Base-by-base conservation (phyloP, 2,888 invertebrate species). In the Hypsopygia costalis region DNA sequence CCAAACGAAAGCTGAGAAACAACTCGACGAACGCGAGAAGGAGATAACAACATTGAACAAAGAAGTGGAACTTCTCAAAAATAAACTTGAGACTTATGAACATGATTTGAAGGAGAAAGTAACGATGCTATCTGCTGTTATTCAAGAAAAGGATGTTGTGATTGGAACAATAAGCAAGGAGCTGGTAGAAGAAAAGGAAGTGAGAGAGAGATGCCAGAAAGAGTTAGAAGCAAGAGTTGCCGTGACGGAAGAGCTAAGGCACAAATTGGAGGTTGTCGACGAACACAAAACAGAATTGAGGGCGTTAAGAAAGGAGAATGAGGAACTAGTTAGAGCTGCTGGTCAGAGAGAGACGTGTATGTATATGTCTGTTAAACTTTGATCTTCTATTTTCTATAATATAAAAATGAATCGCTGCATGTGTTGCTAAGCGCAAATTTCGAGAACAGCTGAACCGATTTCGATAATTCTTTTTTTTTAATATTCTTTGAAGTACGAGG, bases 281-380 rank as follows among this genome's bases (percentile, higher is more conserved):
- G 57, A 57, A 33, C 50, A 58, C n/a, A 58, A 61, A 34, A 60
- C 70, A 29, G 48, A 56, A 11, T 20, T 59, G 40, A 63, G 57
- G 50, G 62, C 46, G 6, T 50, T 81, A 36, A 71, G 51, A 20
- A 36, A 8, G 7, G 36, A 36, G 48, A 78, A 82, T 34, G 74
- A 76, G 40, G 67, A 74, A 28, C 52, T 81, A 40, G 55, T 71
- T 7, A 69, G 63, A 46, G 73, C 60, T 29, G 46, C 74, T 21
- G 76, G 67, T 41, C 69, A 75, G 36, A 68, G 62, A 47, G 79
- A 81, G 34, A 73, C 69, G 40, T 67, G 85, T 85, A 68, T 62
- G 82, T 81, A 16, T 16, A 16, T 16, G 16, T 16, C 16, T n/a
- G n/a, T n/a, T n/a, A n/a, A n/a, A n/a, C n/a, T n/a, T n/a, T n/a